Evolutionary conservation across 1,140 invertebrate species (phyloP).

Genomic region (Stegodyphus dumicola): DNA sequence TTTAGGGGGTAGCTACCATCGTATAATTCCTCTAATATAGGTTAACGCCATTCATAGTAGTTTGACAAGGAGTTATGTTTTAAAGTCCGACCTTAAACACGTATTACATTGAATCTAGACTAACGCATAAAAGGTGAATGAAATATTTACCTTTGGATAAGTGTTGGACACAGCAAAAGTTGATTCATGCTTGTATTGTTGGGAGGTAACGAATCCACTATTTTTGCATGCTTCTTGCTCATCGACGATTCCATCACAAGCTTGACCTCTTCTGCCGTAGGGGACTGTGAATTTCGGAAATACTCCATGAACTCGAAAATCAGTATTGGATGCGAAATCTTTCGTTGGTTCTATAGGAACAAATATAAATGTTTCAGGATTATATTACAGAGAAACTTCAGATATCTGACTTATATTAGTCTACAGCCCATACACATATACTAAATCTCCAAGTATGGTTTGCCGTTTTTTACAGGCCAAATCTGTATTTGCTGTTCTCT

Average conservation of each 20-base stretch:
- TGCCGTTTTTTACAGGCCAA: too few relatives aligned
- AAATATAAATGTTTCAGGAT: not conserved
- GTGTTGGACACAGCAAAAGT: conserved; percentile 17
- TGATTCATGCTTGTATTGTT: conserved; percentile 10
- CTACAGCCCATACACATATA: too few relatives aligned
- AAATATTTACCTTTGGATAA: conserved; percentile 33
- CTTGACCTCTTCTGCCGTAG: conserved; percentile 17
- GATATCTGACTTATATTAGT: too few relatives aligned
- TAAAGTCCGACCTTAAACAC: too few relatives aligned
- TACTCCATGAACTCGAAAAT: conserved; percentile 38
- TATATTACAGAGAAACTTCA: not conserved
- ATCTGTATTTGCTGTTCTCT: too few relatives aligned
- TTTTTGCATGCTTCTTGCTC: not conserved
- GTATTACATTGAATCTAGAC: too few relatives aligned
- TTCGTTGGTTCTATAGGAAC: not conserved
- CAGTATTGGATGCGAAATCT: conserved; percentile 23
- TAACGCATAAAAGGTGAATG: too few relatives aligned
- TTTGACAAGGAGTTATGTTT: too few relatives aligned
- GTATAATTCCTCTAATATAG: too few relatives aligned
- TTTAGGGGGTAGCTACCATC: too few relatives aligned
- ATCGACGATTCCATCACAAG: conserved; percentile 1
- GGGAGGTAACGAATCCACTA: not conserved
- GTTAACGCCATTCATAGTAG: too few relatives aligned
- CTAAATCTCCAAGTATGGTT: too few relatives aligned
- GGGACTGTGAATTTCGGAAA: conserved; percentile 49